Evolutionary conservation across 2,797 vertebrate species (phyloP), one percentile per base, ranked within the genome.

Genomic region (Avahi laniger): DNA sequence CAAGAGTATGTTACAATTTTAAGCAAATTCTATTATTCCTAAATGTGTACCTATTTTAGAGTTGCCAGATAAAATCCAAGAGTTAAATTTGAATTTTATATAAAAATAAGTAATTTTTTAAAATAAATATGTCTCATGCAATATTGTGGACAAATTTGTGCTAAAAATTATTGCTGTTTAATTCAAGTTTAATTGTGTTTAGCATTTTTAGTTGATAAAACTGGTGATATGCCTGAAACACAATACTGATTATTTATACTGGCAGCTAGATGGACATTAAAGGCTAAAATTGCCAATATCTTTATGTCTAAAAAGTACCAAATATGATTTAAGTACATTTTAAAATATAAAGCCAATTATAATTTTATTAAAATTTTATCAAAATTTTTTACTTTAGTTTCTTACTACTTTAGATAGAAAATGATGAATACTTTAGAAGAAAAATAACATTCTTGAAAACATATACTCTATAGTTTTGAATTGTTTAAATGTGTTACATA

Each of bases 1-100:
- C 50, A 63, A 89, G 17, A 89, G 61, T 38, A 57, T 43, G 65
- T 17, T 70, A 33, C 22, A 81, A 28, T 89, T 54, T 80, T 76
- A 89, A 76, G 43, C n/a, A 85, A 81, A 75, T 90, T 48, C 14
- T 80, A 30, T 85, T 67, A 57, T 22, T 76, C 18, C 78, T 73
- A 65, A 90, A 82, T 87, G 24, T 91, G 35, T 72, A 15, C 30
- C 17, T 30, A n/a, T 26, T n/a, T 70, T 20, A 38, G 38, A 12
- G 33, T 41, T 84, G 67, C 2, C 41, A 79, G 46, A 73, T 80
- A 48, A 92, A 67, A 54, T 54, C 57, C 9, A 90, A 41, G 61
- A 69, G 28, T 41, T 76, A 73, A 78, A 83, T 61, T 61, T 93
- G 33, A 93, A 84, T 80, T 81, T 91, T 84, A 91, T 30, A 91